Evolutionary conservation across 2,888 invertebrate species (phyloP).

Genomic region (Scaptomyza caliginosa): DNA sequence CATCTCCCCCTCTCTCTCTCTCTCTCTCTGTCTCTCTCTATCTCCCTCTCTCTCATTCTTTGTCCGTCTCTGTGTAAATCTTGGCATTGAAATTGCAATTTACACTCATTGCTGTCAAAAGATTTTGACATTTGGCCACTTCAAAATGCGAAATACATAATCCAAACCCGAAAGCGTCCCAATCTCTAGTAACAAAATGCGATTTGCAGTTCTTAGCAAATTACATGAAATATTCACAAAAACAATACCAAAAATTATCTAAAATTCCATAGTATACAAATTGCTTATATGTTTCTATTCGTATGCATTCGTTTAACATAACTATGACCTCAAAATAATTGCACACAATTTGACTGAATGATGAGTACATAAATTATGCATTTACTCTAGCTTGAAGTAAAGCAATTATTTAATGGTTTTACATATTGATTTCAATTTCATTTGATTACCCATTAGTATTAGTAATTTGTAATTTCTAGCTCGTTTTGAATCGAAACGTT

Average conservation of each 20-base stretch:
- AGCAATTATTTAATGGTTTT: constrained; percentile 52
- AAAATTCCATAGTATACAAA: constrained; percentile 37
- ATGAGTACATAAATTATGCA: constrained; percentile 29
- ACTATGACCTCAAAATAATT: constrained; percentile 61
- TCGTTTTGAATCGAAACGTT: constrained; percentile 71
- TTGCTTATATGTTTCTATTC: constrained; percentile 44
- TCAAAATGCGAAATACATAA: constrained; percentile 50
- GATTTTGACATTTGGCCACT: constrained; percentile 68
- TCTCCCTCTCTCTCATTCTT: constrained; percentile 9
- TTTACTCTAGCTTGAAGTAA: constrained; percentile 14
- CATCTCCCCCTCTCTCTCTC: constrained; percentile 9
- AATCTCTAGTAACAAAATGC: constrained; percentile 18
- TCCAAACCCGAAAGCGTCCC: constrained; percentile 13
- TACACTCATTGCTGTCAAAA: constrained; percentile 62
- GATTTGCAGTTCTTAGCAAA: constrained; percentile 60
- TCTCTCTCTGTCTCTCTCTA: background rate
- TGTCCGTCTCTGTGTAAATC: background rate
- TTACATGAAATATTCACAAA: constrained; percentile 64
- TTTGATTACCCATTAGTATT: constrained; percentile 39
- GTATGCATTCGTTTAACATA: constrained; percentile 52
- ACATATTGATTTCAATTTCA: constrained; percentile 18
- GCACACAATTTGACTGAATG: constrained; percentile 52
- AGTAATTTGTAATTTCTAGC: constrained; percentile 66
- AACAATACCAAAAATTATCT: constrained; percentile 14
- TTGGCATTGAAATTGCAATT: constrained; percentile 68